Evolutionary conservation across 2,113 vertebrate genomes (phyloP).

Genomic region (Sinosuthora webbiana): DNA sequence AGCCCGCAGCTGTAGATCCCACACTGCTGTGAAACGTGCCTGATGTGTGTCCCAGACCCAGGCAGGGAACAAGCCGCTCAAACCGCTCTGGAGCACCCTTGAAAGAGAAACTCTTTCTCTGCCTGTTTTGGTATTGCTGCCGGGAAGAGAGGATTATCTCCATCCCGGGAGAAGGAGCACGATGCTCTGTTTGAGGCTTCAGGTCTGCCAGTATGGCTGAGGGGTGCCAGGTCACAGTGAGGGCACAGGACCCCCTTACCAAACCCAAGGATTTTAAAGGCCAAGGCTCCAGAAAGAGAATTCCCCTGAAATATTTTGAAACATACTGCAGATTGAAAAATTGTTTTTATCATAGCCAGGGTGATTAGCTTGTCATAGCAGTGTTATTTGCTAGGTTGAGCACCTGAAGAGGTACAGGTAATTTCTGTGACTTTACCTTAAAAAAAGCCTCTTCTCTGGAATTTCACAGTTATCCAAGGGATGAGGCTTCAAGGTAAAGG

Average conservation of each 20-base stretch:
- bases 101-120: neutral
- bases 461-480: neutral
- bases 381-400: neutral
- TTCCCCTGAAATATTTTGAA: neutral
- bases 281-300: neutral
- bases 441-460: too few relatives aligned
- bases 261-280: neutral
- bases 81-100: neutral
- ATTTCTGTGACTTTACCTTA: too few relatives aligned
- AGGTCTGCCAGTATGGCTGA: neutral
- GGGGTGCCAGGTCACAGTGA: neutral
- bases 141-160: neutral
- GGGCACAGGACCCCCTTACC: neutral
- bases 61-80: neutral
- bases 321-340: fast-evolving
- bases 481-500: neutral
- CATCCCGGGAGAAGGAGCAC: neutral
- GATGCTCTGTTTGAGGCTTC: neutral
- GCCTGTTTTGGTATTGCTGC: neutral
- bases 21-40: neutral
- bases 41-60: fast-evolving
- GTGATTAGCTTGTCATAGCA: neutral
- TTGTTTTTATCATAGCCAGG: neutral
- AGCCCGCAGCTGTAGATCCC: neutral
- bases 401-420: neutral